Base-by-base conservation (phyloP, 2,113 vertebrate species). In the Gavia stellata region DNA sequence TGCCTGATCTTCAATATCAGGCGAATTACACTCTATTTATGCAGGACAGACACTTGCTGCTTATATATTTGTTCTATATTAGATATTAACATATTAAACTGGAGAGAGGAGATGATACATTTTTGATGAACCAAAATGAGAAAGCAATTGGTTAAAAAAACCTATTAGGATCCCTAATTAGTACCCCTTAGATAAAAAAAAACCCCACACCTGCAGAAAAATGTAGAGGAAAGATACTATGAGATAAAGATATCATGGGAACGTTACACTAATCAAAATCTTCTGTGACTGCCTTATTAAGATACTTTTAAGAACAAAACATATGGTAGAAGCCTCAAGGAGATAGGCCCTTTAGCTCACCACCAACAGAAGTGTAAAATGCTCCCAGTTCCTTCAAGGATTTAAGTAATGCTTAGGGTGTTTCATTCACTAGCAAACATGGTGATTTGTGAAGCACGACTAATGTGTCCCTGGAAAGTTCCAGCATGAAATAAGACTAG, bases 391-490 rank as follows among this genome's bases (percentile, higher is more conserved):
- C 94, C 96, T 90, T 88, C 88, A 95, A 96, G 94, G 93, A 70
- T 93, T 91, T 93, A 92, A 97, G 84, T 96, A 97, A 97, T 97
- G 95, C 97, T 96, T 95, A 94, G 97, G 92, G 96, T 97, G 94
- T 97, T 98, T 98, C 68, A 86, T 96, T 97, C 94, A 88, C 95
- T 90, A 94, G 94, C 92, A 96, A 98, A 97, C 91, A 94, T 36
- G 49, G 87, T 98, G 98, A 99, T 99, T 98, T 98, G 98, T 98
- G 98, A 98, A 98, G 98, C 98, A 98, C 97, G 94, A 98, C 98
- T 98, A 99, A 99, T 98, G 97, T 95, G 92, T 97, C 97, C 81
- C 86, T 98, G 97, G 98, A 98, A 98, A 97, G 96, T 96, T 98
- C 91, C 95, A 96, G 96, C 98, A 98, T 98, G 98, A 98, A 98